A percentile compares a stretch with the other conserved stretches of the same genome.
Conservation (phyloP, 1,140 invertebrate species). For the Bacillus rossius region DNA sequence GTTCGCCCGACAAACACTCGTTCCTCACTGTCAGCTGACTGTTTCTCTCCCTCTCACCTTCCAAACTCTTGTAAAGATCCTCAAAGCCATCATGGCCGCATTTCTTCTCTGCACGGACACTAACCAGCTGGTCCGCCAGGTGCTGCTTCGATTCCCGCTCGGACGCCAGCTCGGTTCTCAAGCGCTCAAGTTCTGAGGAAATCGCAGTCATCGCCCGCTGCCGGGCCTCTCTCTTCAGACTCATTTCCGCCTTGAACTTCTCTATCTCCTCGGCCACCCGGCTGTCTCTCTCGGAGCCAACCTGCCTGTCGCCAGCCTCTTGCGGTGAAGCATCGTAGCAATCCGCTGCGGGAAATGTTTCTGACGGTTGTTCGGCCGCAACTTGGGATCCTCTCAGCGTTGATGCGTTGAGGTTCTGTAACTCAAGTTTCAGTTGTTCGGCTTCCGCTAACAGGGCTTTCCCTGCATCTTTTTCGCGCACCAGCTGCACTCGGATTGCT, state of each 20-base stretch:
- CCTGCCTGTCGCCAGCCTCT: no score
- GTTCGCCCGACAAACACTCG: constrained; percentile 32
- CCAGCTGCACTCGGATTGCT: no score
- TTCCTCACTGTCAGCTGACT: neutral
- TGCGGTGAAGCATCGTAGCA: neutral
- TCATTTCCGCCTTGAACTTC: constrained; percentile 42
- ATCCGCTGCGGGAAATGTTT: no score
- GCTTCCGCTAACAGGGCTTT: no score
- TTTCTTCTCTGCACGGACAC: neutral
- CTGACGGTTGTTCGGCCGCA: neutral
- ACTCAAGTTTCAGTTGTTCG: no score
- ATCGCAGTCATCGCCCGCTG: constrained; percentile 42
- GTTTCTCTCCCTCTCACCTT: neutral
- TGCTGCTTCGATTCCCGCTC: constrained; percentile 39
- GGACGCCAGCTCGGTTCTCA: constrained; percentile 38
- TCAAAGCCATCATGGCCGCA: neutral
- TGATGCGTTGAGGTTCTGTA: no score
- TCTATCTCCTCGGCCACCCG: constrained; percentile 21
- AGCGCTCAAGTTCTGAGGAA: constrained; percentile 42
- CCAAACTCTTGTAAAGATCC: neutral
- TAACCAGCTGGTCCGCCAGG: neutral
- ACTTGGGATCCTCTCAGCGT: neutral
- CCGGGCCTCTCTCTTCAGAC: constrained; percentile 39
- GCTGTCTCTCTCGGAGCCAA: neutral
- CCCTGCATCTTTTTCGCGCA: no score